Base-by-base conservation (phyloP, 2,888 invertebrate genomes). In the Heliconius hortense region DNA sequence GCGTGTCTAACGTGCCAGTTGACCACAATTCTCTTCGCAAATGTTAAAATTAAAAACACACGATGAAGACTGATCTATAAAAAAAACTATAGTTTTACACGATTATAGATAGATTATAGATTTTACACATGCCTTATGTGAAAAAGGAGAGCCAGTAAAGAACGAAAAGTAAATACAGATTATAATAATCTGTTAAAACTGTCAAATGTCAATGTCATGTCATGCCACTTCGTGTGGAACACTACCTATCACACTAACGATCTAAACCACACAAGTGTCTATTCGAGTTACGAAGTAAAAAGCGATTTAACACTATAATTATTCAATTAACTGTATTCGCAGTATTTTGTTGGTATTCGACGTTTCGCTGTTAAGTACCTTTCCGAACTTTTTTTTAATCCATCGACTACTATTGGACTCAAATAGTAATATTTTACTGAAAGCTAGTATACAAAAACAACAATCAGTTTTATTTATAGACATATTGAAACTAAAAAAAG, bases 221-320 rank as follows among this genome's bases (percentile, higher is more conserved):
- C 39, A 77, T 75, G 75, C 62, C 64, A 77, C 76, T 70, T 69
- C 74, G 64, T 56, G 59, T 73, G 24, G n/a, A n/a, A 24, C 66
- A 39, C 76, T 79, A 78, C 59, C 79, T 78, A 78, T 75, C 67
- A 24, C 73, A 72, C 73, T 62, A 72, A 72, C 59, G 60, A 63
- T 74, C 26, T 78, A 78, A 77, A 72, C 64, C 73, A 71, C 75
- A 76, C 78, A 69, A 74, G 72, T 70, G 60, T 74, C 70, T 62
- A 73, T 73, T 73, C 74, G 76, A 76, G 70, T 74, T 74, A 68
- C 69, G 68, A 74, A 76, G 74, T 77, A 62, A 63, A 76, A 70
- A 73, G 73, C 75, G 56, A 66, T 48, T 74, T 72, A 74, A 72
- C 39, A 72, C 10, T 56, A 56, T 56, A 56, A 56, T n/a, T 56